Base-by-base conservation (phyloP, 2,797 vertebrate genomes). In the Chrosomus eos region DNA sequence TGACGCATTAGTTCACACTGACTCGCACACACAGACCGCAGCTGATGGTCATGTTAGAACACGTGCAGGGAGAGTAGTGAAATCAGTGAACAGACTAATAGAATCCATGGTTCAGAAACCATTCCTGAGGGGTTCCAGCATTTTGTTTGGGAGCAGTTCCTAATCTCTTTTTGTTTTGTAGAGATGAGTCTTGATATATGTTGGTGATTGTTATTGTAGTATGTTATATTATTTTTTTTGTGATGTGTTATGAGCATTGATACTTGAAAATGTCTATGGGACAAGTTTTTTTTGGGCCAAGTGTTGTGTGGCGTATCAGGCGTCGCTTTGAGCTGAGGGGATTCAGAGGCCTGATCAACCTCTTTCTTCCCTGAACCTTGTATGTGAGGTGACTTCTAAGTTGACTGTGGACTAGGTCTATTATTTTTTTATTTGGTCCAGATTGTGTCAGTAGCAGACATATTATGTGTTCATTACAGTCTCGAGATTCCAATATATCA, bases 271-370 rank as follows among this genome's bases (percentile, higher is more conserved):
- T 75, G 81, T 19, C 10, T 58, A 4, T 68, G 31, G 3, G 67
- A 64, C 18, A 23, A 64, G 7, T 60, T 51, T 84, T 51, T 45
- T 53, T 48, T 48, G 81, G 36, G 26, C 75, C 21, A 79, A 72
- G 66, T 79, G 21, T 43, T 84, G 64, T 87, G 82, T 84, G 86
- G 48, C 31, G 31, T 81, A 81, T 9, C 36, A 53, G 86, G 77
- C 81, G 71, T 84, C 70, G 8, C 55, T 85, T 66, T 82, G 21
- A 23, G 60, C 81, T 81, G 55, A n/a, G 83, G 68, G 70, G 58
- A 77, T 33, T 67, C 53, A 55, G 51, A 83, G 83, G 75, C 55
- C 23, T 87, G 83, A 81, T 87, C 80, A 89, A 66, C 55, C 48
- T 77, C 18, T 78, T 43, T 67, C 23, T 68, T 71, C 71, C 58